These are phyloP conservation scores for Drosophila rubida DNA, from an alignment of 2,888 invertebrate species.

Conservation along the genomic window DNA sequence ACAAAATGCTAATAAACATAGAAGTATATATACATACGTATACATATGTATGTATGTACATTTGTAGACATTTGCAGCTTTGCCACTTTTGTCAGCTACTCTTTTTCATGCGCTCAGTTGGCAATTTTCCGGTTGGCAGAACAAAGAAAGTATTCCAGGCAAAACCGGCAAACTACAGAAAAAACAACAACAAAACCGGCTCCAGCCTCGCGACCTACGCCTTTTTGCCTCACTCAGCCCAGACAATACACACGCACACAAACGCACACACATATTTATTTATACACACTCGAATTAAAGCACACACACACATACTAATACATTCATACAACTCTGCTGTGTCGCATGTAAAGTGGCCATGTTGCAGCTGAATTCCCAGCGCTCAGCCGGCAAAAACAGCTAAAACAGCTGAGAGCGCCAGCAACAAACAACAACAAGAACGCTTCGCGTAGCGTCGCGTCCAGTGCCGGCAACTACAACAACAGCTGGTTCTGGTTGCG, in stretches of 20 bases:
- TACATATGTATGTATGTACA: not conserved
- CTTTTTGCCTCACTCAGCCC: slow-evolving; percentile 31
- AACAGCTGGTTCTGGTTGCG: slow-evolving; percentile 61
- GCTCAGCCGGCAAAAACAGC: slow-evolving; percentile 63
- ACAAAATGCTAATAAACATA: not conserved
- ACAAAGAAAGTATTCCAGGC: slow-evolving; percentile 74
- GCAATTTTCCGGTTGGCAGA: slow-evolving; percentile 63
- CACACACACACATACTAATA: slow-evolving; percentile 19
- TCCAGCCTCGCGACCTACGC: slow-evolving; percentile 54
- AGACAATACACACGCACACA: slow-evolving; percentile 22
- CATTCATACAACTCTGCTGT: not conserved
- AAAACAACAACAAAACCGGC: slow-evolving; percentile 63
- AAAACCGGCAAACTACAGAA: slow-evolving; percentile 1
- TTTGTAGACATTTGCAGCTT: not conserved
- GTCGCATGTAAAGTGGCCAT: slow-evolving; percentile 61
- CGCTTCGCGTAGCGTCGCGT: too few species aligned
- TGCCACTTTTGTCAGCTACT: slow-evolving; percentile 17
- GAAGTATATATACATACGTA: not conserved
- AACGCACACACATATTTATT: not conserved
- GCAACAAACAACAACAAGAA: slow-evolving; percentile 16
- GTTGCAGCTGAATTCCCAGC: slow-evolving; percentile 70
- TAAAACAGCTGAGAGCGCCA: slow-evolving; percentile 72
- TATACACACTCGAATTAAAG: slow-evolving; percentile 14
- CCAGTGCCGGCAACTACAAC: slow-evolving; percentile 67
- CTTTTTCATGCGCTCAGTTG: slow-evolving; percentile 35